A percentile compares a stretch with the other conserved stretches of the same genome.
Conservation (phyloP, 2,797 vertebrate genomes). For the Enteromius viviparus region DNA sequence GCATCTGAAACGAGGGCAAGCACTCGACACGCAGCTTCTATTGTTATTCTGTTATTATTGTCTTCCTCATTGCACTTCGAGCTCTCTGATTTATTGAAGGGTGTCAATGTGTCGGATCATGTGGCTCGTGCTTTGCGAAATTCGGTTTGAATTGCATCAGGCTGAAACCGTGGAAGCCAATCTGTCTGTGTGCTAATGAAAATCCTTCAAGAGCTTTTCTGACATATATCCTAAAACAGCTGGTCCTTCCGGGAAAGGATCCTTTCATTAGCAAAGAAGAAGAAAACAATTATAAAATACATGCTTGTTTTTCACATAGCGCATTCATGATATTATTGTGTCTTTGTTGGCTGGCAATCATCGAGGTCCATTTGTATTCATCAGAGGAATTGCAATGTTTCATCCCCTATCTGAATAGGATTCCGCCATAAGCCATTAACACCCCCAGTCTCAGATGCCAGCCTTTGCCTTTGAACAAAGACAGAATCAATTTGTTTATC, state of each 20-base stretch:
- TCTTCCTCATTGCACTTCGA: slow-evolving; percentile 8
- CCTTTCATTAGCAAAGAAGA: slow-evolving; percentile 44
- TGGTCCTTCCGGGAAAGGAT: not conserved
- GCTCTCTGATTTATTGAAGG: slow-evolving; percentile 45
- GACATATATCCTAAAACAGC: slow-evolving; percentile 27
- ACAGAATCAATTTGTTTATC: slow-evolving; percentile 61
- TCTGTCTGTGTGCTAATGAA: slow-evolving; percentile 49
- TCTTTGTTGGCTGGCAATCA: slow-evolving; percentile 37
- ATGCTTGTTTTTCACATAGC: not conserved
- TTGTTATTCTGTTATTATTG: slow-evolving; percentile 49
- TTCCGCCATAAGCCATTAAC: slow-evolving; percentile 40
- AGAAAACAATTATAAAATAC: not conserved
- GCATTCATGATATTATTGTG: slow-evolving; percentile 42
- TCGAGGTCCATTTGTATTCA: slow-evolving; percentile 50
- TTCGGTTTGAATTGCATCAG: slow-evolving; percentile 20
- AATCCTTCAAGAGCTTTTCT: slow-evolving; percentile 33
- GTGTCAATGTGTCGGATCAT: slow-evolving; percentile 19
- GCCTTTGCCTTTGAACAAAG: slow-evolving; percentile 41
- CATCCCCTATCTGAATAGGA: slow-evolving; percentile 47
- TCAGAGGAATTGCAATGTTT: slow-evolving; percentile 45
- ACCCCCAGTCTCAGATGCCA: slow-evolving; percentile 33
- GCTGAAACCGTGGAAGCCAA: slow-evolving; percentile 31
- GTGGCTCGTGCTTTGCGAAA: not conserved
- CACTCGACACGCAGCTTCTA: slow-evolving; percentile 28
- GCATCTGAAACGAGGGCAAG: slow-evolving; percentile 14